These are phyloP conservation scores for Bettongia penicillata DNA, from an alignment of 2,113 vertebrate species.

Conservation along the genomic window DNA sequence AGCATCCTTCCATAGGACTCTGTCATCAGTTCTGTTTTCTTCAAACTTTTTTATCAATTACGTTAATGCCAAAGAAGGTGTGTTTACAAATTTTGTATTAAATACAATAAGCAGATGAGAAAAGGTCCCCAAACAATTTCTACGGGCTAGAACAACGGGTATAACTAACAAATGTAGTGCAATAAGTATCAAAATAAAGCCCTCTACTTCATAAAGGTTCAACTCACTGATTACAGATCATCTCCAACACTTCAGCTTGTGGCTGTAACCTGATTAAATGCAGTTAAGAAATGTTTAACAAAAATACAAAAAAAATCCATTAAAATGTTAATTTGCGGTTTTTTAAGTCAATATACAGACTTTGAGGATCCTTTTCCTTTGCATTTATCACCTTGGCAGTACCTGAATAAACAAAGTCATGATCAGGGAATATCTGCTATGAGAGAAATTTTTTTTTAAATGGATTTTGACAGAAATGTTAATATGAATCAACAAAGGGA, in stretches of 20 bases:
- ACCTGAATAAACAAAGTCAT: neutral
- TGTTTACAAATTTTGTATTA: neutral
- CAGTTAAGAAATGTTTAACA: neutral
- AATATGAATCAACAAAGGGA: neutral
- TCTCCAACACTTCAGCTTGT: neutral
- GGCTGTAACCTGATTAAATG: neutral
- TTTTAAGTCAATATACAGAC: neutral
- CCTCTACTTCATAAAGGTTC: neutral
- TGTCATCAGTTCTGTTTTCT: neutral
- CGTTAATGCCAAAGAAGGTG: neutral
- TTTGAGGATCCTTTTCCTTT: neutral
- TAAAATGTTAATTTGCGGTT: neutral
- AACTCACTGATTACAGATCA: neutral
- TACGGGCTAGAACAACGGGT: neutral
- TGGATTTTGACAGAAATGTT: neutral
- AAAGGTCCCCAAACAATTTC: neutral
- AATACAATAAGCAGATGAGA: neutral
- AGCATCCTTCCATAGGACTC: neutral
- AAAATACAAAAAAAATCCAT: neutral
- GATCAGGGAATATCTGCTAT: neutral
- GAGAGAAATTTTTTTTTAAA: neutral
- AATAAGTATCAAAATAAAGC: neutral
- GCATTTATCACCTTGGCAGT: neutral
- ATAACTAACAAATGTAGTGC: neutral
- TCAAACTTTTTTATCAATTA: neutral